Evolutionary conservation across 2,888 invertebrate genomes (phyloP).

Genomic region (Temnothorax unifasciatus): DNA sequence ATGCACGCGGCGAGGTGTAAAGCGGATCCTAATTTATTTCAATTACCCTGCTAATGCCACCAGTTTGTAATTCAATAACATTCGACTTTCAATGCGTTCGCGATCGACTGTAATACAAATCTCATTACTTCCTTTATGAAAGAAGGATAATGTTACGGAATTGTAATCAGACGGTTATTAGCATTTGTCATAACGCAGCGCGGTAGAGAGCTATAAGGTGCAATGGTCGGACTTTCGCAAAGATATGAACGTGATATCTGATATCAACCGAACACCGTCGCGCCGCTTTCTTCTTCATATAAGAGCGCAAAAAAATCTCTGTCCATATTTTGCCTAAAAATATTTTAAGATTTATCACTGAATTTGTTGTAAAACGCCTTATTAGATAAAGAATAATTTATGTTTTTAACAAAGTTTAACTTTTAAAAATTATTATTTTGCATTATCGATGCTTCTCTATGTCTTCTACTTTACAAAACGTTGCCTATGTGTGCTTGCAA

Average conservation of each 20-base stretch:
- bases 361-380: too few relatives aligned
- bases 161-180: constrained; percentile 16
- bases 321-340: neutral
- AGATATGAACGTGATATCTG: constrained; percentile 29
- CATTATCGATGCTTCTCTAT: neutral
- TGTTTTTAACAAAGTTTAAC: too few relatives aligned
- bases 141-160: constrained; percentile 41
- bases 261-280: neutral
- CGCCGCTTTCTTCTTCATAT: neutral
- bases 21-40: constrained; percentile 49
- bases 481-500: neutral
- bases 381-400: too few relatives aligned
- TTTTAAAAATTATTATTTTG: neutral
- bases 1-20: constrained; percentile 6
- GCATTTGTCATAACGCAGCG: constrained; percentile 1
- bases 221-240: neutral
- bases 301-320: neutral
- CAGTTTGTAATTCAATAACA: constrained; percentile 42
- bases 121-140: constrained; percentile 22
- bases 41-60: constrained; percentile 40
- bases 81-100: constrained; percentile 43
- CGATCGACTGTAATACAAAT: constrained; percentile 48
- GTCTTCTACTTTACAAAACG: neutral
- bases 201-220: neutral
- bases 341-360: neutral